Base-by-base conservation (phyloP, 2,113 vertebrate genomes). In the Pygoscelis antarcticus region DNA sequence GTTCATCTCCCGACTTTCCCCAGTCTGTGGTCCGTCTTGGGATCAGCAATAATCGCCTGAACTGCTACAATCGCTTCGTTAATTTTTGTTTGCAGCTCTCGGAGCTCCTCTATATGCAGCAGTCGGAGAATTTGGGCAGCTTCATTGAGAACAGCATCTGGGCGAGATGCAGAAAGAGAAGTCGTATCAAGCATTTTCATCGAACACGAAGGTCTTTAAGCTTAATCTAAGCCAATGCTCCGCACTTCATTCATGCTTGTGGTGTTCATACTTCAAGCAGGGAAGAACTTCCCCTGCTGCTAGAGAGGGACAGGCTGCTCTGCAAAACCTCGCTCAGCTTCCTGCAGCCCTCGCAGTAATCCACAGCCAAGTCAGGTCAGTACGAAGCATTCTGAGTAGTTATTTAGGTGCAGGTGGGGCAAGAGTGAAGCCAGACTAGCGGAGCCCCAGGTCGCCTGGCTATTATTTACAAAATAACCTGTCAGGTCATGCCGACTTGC, bases 21-120 rank as follows among this genome's bases (percentile, higher is more conserved):
- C 97, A 99, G 98, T 97, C 99, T 98, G 98, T 99, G 99, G 98
- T 99, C 99, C 32, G 99, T 99, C 98, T 99, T 99, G 97, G 99
- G 99, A 94, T 99, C 99, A 9, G 99, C 99, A 25, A 99, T 99
- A 89, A 99, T 99, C 17, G 99, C 99, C 98, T 99, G 99, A 9
- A 99, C 99, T 1, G 99, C 99, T 27, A 99, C 99, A 13, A 99
- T 99, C 78, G 99, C 99, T 74, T 99, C 99, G 27, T 99, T 99
- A 79, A 99, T 99, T 95, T 98, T 99, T 4, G 99, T 99, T 78
- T 99, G 99, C 74, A 99, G 98, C 96, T 99, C 99, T 44, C 99
- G 97, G 76, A 99, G 99, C 98, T 99, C 99, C 97, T 99, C 99
- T 93, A 99, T 99, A 93, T 99, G 99, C 96, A 99, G 98, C 96